phyloP scores from a whole-genome alignment of 64 coral and sea anemone genomes.

The Catalaphyllia jardinei region DNA sequence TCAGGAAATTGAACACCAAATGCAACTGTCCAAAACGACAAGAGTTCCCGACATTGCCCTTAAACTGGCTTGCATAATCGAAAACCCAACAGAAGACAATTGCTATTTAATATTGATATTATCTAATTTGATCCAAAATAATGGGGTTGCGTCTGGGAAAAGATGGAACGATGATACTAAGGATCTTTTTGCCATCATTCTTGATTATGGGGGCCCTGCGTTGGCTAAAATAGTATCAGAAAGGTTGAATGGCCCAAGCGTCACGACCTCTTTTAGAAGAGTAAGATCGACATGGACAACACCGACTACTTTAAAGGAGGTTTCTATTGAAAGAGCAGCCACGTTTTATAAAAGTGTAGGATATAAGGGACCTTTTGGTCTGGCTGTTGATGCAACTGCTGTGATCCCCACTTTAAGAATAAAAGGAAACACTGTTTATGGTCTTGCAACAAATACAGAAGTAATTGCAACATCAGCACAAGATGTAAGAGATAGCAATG shows the following conservation, averaged over 20 bases:
- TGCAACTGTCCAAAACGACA: too few relatives aligned
- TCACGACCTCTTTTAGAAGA: background rate
- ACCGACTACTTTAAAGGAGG: background rate
- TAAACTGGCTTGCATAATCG: too few relatives aligned
- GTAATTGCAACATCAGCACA: background rate
- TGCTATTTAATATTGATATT: too few relatives aligned
- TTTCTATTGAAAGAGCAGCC: too few relatives aligned
- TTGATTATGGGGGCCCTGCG: constrained; percentile 57
- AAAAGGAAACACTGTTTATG: constrained; percentile 24
- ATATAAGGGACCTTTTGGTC: too few relatives aligned
- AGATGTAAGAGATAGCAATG: background rate
- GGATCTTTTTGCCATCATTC: constrained; percentile 52
- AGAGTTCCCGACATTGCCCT: too few relatives aligned
- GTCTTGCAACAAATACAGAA: constrained; percentile 20
- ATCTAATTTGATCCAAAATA: too few relatives aligned
- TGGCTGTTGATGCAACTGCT: constrained; percentile 33
- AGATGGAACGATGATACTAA: background rate
- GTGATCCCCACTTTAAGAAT: constrained; percentile 13
- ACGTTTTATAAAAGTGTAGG: too few relatives aligned
- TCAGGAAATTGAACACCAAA: too few relatives aligned
- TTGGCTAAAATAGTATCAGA: background rate
- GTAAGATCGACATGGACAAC: background rate
- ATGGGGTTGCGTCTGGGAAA: too few relatives aligned
- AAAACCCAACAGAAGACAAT: too few relatives aligned
- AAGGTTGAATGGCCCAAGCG: background rate